Evolutionary conservation across 1,140 invertebrate genomes (phyloP), one percentile per base, ranked within the genome.

Genomic region (Cyrtorhinus lividipennis): DNA sequence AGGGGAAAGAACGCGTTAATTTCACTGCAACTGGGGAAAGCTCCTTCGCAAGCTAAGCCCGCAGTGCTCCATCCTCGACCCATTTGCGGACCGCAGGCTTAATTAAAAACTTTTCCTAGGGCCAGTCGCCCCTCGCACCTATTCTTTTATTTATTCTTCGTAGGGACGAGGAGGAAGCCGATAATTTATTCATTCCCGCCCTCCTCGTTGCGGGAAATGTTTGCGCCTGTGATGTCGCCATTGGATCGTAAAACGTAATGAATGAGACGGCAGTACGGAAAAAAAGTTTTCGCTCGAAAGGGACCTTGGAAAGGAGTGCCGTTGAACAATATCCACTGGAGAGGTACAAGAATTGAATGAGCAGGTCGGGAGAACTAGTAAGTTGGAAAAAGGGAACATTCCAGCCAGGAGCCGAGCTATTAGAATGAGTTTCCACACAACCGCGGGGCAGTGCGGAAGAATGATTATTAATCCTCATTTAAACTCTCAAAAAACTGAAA

Each of bases 41-140:
- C 48, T 53, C 18, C 20, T 22, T 53, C 20, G 48, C 48, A 8
- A n/a, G 48, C 12, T 12, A 53, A 22, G 10, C 48, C 48, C 48
- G 48, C 48, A 53, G 18, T 53, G 48, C 48, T 53, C 48, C 48
- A 53, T 53, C 18, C 48, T 53, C 48, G 20, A 53, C 48, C 48
- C 48, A 53, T 53, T 53, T 53, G 48, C 48, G 18, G 20, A 53
- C 48, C 48, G 48, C 48, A 53, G 20, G 48, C 48, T 53, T 53
- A 53, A 53, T 53, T 53, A 53, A 53, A 53, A 53, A 53, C 48
- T 53, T 53, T 53, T 53, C 48, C 48, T 53, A 53, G 48, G n/a
- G n/a, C n/a, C 38, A 44, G 38, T 10, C 8, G 8, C 8, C 38
- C n/a, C 38, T 8, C 48, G 48, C 48, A 53, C 48, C 48, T 53